Conservation (phyloP, 2,888 invertebrate genomes). For the Arrhopalites spinosus region DNA sequence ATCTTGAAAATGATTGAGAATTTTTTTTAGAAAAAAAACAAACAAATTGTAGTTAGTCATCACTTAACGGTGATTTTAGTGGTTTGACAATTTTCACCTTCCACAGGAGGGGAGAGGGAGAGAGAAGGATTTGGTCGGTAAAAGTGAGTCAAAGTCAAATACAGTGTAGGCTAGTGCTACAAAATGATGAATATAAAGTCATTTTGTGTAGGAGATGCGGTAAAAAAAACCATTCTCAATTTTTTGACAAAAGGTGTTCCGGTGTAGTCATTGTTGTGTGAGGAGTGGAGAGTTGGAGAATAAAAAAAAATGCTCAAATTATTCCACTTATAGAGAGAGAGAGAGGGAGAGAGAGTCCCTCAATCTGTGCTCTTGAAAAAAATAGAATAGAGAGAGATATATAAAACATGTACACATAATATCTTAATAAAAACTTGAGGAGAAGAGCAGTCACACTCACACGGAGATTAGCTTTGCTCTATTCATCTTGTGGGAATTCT, state of each 20-base stretch:
- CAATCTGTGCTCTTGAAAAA: not conserved
- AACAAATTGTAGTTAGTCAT: no score
- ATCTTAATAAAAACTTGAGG: slow-evolving; percentile 13
- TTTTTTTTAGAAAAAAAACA: no score
- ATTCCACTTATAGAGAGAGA: not conserved
- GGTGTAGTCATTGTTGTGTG: no score
- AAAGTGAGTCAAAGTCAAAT: not conserved
- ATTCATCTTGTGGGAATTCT: not conserved
- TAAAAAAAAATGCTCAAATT: not conserved
- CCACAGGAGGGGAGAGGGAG: not conserved
- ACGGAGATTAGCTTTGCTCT: slow-evolving; percentile 11
- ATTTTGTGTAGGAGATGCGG: not conserved
- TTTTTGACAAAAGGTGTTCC: not conserved
- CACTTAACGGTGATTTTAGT: not conserved
- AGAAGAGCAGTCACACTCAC: slow-evolving; percentile 7
- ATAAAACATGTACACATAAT: not conserved
- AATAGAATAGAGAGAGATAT: not conserved
- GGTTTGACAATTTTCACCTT: not conserved
- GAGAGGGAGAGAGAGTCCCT: not conserved
- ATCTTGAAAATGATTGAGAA: no score
- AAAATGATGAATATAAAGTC: not conserved
- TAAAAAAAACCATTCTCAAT: not conserved
- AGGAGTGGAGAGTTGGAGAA: not conserved
- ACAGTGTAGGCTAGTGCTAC: not conserved
- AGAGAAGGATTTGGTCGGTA: not conserved